phyloP scores from a whole-genome alignment of 2,113 vertebrate genomes.

The Serilophus lunatus region DNA sequence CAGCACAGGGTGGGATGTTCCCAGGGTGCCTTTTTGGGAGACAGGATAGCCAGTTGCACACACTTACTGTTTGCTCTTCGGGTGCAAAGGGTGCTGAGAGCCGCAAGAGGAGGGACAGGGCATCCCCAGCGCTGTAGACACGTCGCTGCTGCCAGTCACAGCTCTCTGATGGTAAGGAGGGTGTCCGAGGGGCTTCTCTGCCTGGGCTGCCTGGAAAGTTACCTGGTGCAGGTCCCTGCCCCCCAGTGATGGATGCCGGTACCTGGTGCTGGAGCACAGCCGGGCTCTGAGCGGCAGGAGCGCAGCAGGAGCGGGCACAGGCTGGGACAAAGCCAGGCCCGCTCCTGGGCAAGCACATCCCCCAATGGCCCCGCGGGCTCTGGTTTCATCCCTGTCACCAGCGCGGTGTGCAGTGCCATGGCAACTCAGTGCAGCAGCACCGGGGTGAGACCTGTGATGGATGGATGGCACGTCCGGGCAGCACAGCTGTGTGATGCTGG shows the following conservation, averaged over 20 bases:
- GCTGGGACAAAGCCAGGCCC: not conserved
- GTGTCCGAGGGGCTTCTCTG: fast-evolving
- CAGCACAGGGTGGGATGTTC: not conserved
- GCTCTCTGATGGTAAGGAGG: not conserved
- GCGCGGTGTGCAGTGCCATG: not conserved
- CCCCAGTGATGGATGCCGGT: fast-evolving
- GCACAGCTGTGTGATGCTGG: not conserved
- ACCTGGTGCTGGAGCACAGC: not conserved
- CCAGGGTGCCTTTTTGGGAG: not conserved
- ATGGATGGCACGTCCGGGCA: not conserved
- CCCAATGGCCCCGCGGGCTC: not conserved
- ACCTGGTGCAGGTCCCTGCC: fast-evolving
- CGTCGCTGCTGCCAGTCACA: fast-evolving
- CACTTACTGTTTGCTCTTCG: not conserved
- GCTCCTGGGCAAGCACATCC: not conserved
- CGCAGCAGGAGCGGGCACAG: not conserved
- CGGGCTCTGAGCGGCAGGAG: not conserved
- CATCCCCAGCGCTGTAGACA: fast-evolving
- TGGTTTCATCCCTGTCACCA: not conserved
- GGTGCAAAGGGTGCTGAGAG: not conserved
- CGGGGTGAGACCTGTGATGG: not conserved
- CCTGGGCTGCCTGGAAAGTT: not conserved
- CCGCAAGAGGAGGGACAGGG: fast-evolving
- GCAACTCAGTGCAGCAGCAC: not conserved
- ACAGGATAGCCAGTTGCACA: fast-evolving